Evolutionary conservation across 1,140 invertebrate species (phyloP).

Genomic region (Theocolax elegans): DNA sequence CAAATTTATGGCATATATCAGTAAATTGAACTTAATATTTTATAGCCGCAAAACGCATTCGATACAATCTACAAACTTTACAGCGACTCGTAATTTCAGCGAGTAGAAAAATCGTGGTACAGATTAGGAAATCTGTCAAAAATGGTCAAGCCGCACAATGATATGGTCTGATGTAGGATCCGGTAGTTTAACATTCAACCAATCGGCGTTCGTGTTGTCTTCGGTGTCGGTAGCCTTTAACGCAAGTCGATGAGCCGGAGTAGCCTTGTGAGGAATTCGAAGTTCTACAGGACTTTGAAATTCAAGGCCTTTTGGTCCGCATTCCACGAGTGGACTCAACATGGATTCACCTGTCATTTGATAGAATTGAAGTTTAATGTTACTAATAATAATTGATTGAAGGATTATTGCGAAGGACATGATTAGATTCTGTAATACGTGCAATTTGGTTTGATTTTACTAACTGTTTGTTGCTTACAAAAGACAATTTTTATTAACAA

Average conservation of each 20-base stretch:
- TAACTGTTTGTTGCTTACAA: no score
- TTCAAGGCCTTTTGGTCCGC: slow-evolving; percentile 90
- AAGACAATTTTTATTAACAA: no score
- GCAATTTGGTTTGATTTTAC: no score
- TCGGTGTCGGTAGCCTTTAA: slow-evolving; percentile 86
- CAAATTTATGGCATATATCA: no score
- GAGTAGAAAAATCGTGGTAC: slow-evolving; percentile 6
- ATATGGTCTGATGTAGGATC: slow-evolving; percentile 86
- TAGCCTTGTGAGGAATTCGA: slow-evolving; percentile 79
- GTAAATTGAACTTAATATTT: no score
- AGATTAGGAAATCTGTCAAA: slow-evolving; percentile 67
- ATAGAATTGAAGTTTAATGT: no score
- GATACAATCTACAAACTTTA: no score
- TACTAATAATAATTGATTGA: no score
- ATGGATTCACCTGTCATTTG: slow-evolving; percentile 85
- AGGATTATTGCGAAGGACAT: no score
- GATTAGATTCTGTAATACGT: no score
- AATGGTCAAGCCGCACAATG: slow-evolving; percentile 90
- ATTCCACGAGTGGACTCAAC: slow-evolving; percentile 93
- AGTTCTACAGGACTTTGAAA: slow-evolving; percentile 90
- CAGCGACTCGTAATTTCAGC: background rate
- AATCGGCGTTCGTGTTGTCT: slow-evolving; percentile 66
- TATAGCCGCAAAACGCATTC: no score
- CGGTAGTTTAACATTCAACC: slow-evolving; percentile 80
- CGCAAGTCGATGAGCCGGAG: slow-evolving; percentile 76